Base-by-base conservation (phyloP, 2,797 vertebrate genomes). In the Enteromius argenteus region DNA sequence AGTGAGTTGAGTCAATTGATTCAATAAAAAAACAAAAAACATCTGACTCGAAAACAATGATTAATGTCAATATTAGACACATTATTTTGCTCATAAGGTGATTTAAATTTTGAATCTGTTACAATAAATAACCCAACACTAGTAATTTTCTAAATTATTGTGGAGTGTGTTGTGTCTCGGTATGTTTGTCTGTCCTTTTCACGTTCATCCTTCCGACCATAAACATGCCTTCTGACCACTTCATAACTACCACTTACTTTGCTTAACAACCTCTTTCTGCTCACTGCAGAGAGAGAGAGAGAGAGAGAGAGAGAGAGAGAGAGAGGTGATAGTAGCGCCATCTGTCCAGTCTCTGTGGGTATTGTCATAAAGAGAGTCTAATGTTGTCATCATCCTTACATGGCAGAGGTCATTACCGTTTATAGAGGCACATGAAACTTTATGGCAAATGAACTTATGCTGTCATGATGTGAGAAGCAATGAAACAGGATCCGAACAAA, bases 201-300 rank as follows among this genome's bases (percentile, higher is more conserved):
- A 23, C 35, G 27, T 76, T 39, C 35, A 76, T 60, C 21, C 21
- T 56, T 76, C n/a, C 6, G 1, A 76, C n/a, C n/a, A 42, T 60
- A 60, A 76, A 23, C 74, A 27, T 39, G 21, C 51, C 8, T 60
- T 9, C 74, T 60, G 35, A 60, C 74, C 35, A 42, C 53, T n/a
- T 9, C n/a, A 60, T 27, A 76, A 76, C 74, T 76, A 58, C 37
- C 1, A 7, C 51, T 37, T 68, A 69, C 89, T 90, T 90, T 94
- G 94, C 94, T 95, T 95, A 95, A 92, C 92, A 91, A 92, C 92
- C 90, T 89, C 91, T 89, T 91, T 21, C 88, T 90, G 90, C 32
- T 76, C 74, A 42, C 53, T 60, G 74, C 53, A 46, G 56, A 39
- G 73, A 23, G 49, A 66, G 30, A 17, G 23, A 27, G n/a, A 32